Evolutionary conservation across 1,140 invertebrate species (phyloP).

Genomic region (Gonioctena quinquepunctata): DNA sequence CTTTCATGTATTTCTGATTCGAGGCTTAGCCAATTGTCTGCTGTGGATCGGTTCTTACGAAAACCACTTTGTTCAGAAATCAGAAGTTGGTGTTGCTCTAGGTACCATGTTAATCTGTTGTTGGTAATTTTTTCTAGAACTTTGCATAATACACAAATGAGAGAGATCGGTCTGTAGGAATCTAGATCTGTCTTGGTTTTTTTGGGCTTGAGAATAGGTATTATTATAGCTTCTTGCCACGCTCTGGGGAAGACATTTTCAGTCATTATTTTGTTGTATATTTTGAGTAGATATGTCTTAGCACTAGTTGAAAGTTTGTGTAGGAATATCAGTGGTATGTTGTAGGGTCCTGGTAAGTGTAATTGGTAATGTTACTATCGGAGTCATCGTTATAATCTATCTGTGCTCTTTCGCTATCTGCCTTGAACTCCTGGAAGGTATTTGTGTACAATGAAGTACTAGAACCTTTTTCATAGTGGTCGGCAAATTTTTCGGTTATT

Average conservation of each 20-base stretch:
- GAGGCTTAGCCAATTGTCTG: constrained; percentile 7
- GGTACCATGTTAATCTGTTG: constrained; percentile 4
- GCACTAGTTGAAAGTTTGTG: neutral
- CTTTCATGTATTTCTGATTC: constrained; percentile 2
- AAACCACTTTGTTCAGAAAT: neutral
- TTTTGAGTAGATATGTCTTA: neutral
- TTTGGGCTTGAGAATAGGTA: constrained; percentile 14
- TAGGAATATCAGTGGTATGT: constrained; percentile 15
- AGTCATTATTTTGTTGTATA: neutral
- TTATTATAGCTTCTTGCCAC: constrained; percentile 15
- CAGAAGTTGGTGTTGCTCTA: constrained; percentile 13
- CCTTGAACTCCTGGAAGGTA: neutral
- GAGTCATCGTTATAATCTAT: neutral
- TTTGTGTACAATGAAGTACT: neutral
- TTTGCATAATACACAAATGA: constrained; percentile 26
- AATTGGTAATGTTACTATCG: neutral
- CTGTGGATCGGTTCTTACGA: neutral
- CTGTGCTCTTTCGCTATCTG: neutral
- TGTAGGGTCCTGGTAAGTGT: neutral
- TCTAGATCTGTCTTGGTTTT: neutral
- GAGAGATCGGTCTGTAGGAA: constrained; percentile 22
- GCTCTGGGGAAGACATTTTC: neutral
- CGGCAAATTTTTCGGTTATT: neutral
- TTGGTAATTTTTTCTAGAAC: constrained; percentile 25
- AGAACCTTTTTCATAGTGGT: neutral